Conservation (phyloP, 2,113 vertebrate species). For the Mellivora capensis region DNA sequence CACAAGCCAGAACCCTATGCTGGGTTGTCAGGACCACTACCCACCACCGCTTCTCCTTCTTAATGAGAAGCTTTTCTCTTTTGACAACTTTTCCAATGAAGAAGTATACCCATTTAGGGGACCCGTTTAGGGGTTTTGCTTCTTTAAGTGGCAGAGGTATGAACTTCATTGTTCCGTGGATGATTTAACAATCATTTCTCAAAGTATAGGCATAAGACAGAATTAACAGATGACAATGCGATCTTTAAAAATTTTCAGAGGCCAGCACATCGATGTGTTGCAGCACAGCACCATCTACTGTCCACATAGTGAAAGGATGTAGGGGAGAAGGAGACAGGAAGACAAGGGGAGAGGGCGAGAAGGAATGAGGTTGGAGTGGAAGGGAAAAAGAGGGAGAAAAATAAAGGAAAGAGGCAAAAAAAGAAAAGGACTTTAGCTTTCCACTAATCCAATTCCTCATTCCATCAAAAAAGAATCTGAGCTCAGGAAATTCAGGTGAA, state of each 20-base stretch:
- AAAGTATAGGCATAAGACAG: slow-evolving; percentile 19
- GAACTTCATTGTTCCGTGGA: slow-evolving; percentile 37
- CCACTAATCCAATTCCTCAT: neutral
- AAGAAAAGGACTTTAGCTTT: neutral
- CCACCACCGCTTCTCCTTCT: neutral
- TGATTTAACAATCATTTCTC: slow-evolving; percentile 50
- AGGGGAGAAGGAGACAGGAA: neutral
- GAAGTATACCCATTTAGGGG: neutral
- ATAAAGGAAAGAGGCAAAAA: neutral
- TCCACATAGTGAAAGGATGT: neutral
- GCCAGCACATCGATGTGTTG: slow-evolving; percentile 48
- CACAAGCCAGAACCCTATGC: neutral
- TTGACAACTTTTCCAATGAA: neutral
- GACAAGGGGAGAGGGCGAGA: neutral
- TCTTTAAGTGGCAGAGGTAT: neutral
- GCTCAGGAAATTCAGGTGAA: neutral
- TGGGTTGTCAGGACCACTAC: neutral
- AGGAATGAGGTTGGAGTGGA: neutral
- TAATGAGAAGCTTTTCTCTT: slow-evolving; percentile 48
- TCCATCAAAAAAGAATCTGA: neutral
- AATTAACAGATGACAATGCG: slow-evolving; percentile 56
- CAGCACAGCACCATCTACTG: slow-evolving; percentile 84
- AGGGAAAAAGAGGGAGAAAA: neutral
- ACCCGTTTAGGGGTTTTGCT: neutral
- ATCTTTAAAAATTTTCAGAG: slow-evolving; percentile 8